Conservation (phyloP, 2,797 vertebrate genomes). For the Pipistrellus pygmaeus region DNA sequence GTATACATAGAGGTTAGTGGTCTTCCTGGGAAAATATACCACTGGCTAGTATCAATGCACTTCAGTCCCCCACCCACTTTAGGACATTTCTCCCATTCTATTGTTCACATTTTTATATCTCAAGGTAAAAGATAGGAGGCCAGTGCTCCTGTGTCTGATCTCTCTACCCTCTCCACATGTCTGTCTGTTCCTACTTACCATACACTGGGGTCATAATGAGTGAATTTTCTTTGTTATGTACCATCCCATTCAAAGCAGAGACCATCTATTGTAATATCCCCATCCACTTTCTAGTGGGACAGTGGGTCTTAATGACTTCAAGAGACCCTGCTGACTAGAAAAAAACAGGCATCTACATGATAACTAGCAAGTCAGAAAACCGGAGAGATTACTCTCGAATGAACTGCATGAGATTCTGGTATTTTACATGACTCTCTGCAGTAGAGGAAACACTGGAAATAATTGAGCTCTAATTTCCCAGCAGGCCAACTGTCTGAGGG, state of each 20-base stretch:
- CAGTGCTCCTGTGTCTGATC: background rate
- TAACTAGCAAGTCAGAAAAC: slow-evolving; percentile 24
- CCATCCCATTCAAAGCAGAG: background rate
- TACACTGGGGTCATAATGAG: background rate
- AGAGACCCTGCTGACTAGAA: background rate
- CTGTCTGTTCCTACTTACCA: background rate
- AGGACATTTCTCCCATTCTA: background rate
- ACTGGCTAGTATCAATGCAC: background rate
- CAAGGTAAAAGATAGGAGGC: background rate
- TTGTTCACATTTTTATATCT: background rate
- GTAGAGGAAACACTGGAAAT: background rate
- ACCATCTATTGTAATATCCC: background rate
- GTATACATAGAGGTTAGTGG: background rate
- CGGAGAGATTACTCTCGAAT: background rate
- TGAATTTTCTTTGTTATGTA: slow-evolving; percentile 4
- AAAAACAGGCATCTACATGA: background rate
- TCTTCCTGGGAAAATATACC: background rate
- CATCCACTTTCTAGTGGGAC: background rate
- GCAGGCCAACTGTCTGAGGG: background rate
- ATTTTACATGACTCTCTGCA: slow-evolving; percentile 25
- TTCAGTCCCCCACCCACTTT: background rate
- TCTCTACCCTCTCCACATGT: background rate
- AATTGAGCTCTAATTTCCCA: slow-evolving; percentile 16
- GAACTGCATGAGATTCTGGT: background rate
- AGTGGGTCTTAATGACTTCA: background rate